Percentiles rank a stretch among this genome's conserved stretches.
Evolutionary conservation across 2,797 vertebrate genomes (phyloP).

Genomic region (Notolabrus celidotus): DNA sequence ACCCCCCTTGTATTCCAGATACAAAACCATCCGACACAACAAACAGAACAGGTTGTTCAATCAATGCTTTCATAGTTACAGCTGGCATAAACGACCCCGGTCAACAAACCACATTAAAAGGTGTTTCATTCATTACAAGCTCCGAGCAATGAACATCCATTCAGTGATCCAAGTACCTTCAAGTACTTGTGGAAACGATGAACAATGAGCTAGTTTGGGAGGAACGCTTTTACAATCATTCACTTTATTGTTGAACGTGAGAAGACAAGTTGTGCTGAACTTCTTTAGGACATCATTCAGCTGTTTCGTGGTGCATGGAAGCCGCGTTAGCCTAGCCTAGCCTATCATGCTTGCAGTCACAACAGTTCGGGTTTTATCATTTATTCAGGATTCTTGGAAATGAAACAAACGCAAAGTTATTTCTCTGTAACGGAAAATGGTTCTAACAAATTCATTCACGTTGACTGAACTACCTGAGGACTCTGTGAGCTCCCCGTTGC

Average conservation of each 20-base stretch:
- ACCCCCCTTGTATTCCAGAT: background rate
- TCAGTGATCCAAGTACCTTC: rapidly evolving
- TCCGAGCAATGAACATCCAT: background rate
- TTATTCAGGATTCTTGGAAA: background rate
- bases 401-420: background rate
- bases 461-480: slow-evolving; percentile 70
- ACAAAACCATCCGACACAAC: background rate
- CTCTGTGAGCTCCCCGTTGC: slow-evolving; percentile 76
- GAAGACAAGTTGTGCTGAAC: background rate
- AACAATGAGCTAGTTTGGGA: no score
- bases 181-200: background rate
- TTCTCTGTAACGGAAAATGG: rapidly evolving
- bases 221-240: rapidly evolving
- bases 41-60: rapidly evolving
- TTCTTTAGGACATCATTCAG: background rate
- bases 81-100: background rate
- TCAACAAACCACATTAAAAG: background rate
- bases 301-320: background rate
- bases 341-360: slow-evolving; percentile 16
- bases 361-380: background rate
- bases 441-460: rapidly evolving
- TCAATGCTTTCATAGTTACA: background rate
- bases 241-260: background rate
- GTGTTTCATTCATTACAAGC: slow-evolving; percentile 38
- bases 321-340: slow-evolving; percentile 70